These are phyloP conservation scores for Alligator mississippiensis DNA, from an alignment of 2,113 vertebrate genomes.

Conservation along the genomic window DNA sequence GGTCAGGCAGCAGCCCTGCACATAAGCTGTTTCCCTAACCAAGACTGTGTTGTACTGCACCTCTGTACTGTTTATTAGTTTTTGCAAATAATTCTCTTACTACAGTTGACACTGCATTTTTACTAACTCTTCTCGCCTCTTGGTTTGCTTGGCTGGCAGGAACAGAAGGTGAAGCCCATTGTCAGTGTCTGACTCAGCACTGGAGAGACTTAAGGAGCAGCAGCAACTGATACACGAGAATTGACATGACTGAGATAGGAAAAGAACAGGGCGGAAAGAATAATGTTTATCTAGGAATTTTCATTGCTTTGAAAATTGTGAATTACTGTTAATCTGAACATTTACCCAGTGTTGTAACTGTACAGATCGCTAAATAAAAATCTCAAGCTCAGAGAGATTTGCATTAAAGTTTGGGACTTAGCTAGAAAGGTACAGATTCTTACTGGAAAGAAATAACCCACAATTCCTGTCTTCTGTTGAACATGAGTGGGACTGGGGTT, in stretches of 20 bases:
- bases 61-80: neutral
- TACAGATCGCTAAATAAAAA: neutral
- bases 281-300: neutral
- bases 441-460: neutral
- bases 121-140: neutral
- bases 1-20: neutral
- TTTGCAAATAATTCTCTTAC: neutral
- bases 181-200: neutral
- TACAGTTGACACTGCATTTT: constrained; percentile 2
- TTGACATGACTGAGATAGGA: neutral
- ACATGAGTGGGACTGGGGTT: no score
- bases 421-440: neutral
- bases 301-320: neutral
- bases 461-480: no score
- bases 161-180: neutral
- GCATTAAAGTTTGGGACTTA: neutral
- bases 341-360: neutral
- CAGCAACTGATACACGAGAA: neutral
- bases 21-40: neutral
- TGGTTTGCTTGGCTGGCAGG: neutral
- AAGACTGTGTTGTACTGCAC: neutral
- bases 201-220: neutral
- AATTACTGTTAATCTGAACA: neutral
- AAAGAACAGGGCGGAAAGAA: neutral
- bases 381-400: neutral